Evolutionary conservation across 2,113 vertebrate species (phyloP).

Genomic region (Atlantisia rogersi): DNA sequence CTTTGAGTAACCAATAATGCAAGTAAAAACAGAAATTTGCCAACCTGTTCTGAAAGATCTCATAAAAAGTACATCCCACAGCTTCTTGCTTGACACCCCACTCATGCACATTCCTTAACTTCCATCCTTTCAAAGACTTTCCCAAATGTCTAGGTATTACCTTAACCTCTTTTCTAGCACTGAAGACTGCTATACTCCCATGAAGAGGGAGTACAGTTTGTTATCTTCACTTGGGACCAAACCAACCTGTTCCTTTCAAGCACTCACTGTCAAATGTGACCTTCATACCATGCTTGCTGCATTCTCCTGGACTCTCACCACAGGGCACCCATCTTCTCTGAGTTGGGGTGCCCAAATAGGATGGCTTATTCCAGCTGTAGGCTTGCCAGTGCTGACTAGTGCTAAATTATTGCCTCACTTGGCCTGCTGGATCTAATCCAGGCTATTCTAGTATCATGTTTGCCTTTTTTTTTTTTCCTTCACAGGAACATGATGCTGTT

Average conservation of each 20-base stretch:
- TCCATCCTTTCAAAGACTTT: neutral
- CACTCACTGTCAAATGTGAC: rapidly evolving
- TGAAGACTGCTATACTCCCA: neutral
- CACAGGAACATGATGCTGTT: neutral
- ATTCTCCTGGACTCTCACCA: neutral
- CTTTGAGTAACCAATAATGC: neutral
- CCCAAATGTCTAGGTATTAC: neutral
- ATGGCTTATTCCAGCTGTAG: neutral
- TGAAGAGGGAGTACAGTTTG: neutral
- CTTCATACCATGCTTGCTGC: rapidly evolving
- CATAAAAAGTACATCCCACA: neutral
- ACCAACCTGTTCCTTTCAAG: rapidly evolving
- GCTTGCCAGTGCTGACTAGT: neutral
- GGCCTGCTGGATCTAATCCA: neutral
- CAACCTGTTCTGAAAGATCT: neutral
- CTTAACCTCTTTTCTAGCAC: neutral
- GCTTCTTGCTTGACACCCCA: neutral
- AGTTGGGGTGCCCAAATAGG: neutral
- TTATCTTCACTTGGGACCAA: neutral
- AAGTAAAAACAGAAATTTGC: neutral
- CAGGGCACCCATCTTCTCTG: neutral
- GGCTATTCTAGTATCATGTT: neutral
- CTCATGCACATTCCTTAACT: neutral
- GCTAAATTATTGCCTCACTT: neutral
- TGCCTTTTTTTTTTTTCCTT: neutral